phyloP scores from a whole-genome alignment of 2,888 invertebrate genomes.

The Caenorhabditis virilis region DNA sequence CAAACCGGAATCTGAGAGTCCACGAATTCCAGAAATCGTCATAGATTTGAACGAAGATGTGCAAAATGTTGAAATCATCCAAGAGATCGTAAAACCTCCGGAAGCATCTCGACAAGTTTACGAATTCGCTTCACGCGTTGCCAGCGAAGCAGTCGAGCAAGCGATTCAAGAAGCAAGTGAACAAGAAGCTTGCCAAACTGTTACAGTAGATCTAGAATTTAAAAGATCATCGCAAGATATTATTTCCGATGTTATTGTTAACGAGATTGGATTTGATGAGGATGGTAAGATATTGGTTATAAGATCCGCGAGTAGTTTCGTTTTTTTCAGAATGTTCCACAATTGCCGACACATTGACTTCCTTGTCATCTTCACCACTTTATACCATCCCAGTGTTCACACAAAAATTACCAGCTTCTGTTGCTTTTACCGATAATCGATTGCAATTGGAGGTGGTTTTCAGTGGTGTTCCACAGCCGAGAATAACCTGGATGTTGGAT shows the following conservation, averaged over 20 bases:
- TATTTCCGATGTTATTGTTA: conserved; percentile 44
- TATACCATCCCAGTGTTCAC: conserved; percentile 56
- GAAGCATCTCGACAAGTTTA: no score
- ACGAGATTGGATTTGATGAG: conserved; percentile 44
- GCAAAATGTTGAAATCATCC: no score
- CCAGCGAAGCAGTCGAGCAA: neutral
- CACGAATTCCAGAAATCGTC: no score
- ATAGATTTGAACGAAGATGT: no score
- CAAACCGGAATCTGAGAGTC: no score
- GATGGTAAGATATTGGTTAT: conserved; percentile 28
- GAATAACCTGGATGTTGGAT: conserved; percentile 50
- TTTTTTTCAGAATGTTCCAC: conserved; percentile 55
- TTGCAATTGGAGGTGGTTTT: conserved; percentile 38
- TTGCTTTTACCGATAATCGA: conserved; percentile 32
- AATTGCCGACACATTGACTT: conserved; percentile 54
- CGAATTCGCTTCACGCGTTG: no score
- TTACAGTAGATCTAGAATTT: conserved; percentile 1
- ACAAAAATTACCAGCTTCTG: conserved; percentile 11
- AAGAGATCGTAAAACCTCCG: no score
- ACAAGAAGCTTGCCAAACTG: neutral
- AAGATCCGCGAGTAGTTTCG: neutral
- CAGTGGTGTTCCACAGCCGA: conserved; percentile 57
- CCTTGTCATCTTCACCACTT: conserved; percentile 46
- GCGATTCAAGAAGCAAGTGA: neutral
- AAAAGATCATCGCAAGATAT: conserved; percentile 26